Percentiles rank a stretch among this genome's conserved stretches.
Conservation (phyloP, 2,888 invertebrate species). For the Alentia gelatinosa region DNA sequence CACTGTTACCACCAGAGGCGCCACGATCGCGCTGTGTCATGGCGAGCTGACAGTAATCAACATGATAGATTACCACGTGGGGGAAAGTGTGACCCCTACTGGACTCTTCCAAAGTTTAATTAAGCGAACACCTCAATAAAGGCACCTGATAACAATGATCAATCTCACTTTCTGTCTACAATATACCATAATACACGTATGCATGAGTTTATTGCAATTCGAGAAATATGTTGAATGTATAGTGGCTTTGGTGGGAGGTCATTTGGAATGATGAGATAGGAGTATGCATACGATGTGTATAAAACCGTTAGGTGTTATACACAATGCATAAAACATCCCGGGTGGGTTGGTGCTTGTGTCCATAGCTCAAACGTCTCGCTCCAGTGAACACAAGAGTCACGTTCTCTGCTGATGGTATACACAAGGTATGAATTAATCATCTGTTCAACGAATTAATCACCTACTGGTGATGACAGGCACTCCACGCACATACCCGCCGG, state of each 20-base stretch:
- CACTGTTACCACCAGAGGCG: not conserved
- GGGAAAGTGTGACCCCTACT: slow-evolving; percentile 15
- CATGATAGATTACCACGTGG: not conserved
- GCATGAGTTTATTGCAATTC: no score
- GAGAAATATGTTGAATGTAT: no score
- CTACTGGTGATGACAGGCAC: not conserved
- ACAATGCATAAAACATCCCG: no score
- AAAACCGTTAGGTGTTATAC: no score
- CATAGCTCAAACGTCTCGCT: not conserved
- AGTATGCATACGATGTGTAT: no score
- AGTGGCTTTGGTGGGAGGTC: no score
- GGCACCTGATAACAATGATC: no score
- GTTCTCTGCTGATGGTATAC: not conserved
- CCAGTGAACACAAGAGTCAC: not conserved
- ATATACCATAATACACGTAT: no score
- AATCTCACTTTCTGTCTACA: no score
- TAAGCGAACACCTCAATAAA: no score
- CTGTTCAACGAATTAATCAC: slow-evolving; percentile 8
- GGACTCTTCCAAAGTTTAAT: not conserved
- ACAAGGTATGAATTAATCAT: not conserved
- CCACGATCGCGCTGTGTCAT: not conserved
- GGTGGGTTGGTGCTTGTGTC: not conserved
- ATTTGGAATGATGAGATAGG: no score
- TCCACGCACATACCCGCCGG: not conserved
- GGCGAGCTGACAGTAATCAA: slow-evolving; percentile 28